Evolutionary conservation across 23 tunicate genomes (phyloP).

Genomic region (Diplosoma virens): DNA sequence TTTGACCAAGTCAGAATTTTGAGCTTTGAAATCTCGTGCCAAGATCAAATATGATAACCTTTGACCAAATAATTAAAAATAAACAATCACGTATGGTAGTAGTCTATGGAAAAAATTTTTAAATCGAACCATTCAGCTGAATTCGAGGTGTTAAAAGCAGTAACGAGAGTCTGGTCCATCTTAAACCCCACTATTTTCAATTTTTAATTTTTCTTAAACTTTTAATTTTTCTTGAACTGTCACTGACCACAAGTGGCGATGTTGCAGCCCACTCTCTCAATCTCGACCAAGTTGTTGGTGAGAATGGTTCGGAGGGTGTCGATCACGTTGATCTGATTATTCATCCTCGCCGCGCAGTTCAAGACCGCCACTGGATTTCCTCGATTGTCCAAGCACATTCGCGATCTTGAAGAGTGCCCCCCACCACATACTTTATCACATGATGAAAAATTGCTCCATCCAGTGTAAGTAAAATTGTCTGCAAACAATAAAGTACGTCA

Average conservation of each 20-base stretch:
- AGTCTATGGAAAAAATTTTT: no score
- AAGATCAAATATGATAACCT: no score
- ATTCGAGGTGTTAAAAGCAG: no score
- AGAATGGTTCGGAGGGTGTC: neutral
- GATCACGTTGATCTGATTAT: neutral
- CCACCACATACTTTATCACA: slow-evolving; percentile 7
- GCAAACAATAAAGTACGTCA: neutral
- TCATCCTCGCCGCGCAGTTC: neutral
- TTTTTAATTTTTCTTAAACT: no score
- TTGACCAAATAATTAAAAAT: no score
- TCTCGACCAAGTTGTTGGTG: neutral
- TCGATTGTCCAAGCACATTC: neutral
- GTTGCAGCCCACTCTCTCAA: neutral
- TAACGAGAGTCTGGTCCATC: no score
- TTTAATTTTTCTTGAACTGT: neutral
- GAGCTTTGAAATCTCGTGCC: no score
- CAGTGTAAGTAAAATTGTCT: neutral
- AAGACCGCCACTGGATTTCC: neutral
- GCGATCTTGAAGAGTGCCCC: neutral
- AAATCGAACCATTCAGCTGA: no score
- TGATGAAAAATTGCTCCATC: neutral
- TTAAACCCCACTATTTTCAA: no score
- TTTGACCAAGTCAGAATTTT: no score
- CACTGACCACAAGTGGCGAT: neutral
- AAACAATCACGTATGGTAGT: no score